Conservation (phyloP, 2,797 vertebrate genomes). For the Parotocinclus haroldoi region DNA sequence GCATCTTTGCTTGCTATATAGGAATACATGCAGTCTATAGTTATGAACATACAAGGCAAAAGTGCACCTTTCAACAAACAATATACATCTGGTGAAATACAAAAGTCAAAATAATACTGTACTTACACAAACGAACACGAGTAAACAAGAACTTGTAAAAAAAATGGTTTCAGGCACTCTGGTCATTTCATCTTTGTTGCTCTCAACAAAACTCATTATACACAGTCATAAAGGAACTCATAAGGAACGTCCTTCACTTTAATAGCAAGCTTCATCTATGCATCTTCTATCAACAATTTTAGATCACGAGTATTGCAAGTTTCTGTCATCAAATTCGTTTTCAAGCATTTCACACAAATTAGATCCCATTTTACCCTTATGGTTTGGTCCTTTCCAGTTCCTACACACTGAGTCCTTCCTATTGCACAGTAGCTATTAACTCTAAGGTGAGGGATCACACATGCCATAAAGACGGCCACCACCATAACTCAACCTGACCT, state of each 20-base stretch:
- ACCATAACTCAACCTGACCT: no score
- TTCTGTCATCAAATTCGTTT: no score
- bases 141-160: slow-evolving; percentile 11
- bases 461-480: no score
- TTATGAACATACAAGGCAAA: slow-evolving; percentile 15
- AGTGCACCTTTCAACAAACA: slow-evolving; percentile 13
- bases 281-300: not conserved
- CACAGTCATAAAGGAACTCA: not conserved
- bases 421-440: no score
- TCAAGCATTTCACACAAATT: no score
- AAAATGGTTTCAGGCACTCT: slow-evolving; percentile 17
- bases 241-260: slow-evolving; percentile 19
- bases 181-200: not conserved
- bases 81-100: slow-evolving; percentile 17
- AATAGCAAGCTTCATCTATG: no score
- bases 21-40: not conserved
- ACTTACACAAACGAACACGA: slow-evolving; percentile 9
- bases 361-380: no score
- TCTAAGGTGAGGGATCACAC: no score
- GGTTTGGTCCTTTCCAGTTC: no score
- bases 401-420: no score
- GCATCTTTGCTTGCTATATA: no score
- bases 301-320: no score
- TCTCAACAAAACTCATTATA: slow-evolving; percentile 5
- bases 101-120: slow-evolving; percentile 31